Conservation (phyloP, 2,888 invertebrate genomes). For the Helleia helle region DNA sequence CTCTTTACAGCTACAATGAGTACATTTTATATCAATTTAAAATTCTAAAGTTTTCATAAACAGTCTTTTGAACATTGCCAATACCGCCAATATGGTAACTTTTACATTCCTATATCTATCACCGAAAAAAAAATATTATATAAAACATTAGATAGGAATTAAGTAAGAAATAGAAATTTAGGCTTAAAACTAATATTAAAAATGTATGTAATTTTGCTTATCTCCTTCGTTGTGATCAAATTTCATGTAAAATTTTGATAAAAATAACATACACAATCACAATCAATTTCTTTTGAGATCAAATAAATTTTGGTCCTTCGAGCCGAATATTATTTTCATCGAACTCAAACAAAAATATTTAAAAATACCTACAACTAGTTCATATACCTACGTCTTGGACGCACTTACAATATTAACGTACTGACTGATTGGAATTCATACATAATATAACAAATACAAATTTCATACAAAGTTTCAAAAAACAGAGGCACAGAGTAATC, state of each 20-base stretch:
- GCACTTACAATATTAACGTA: slow-evolving; percentile 27
- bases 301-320: slow-evolving; percentile 33
- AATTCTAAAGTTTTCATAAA: slow-evolving; percentile 13
- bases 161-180: slow-evolving; percentile 9
- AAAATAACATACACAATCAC: slow-evolving; percentile 14
- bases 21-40: slow-evolving; percentile 11
- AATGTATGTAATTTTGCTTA: slow-evolving; percentile 6
- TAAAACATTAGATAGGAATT: slow-evolving; percentile 1
- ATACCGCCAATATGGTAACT: slow-evolving; percentile 19
- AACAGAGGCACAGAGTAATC: slow-evolving; percentile 16
- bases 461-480: slow-evolving; percentile 5
- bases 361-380: slow-evolving; percentile 8
- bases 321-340: slow-evolving; percentile 28
- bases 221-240: neutral
- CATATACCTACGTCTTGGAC: slow-evolving; percentile 48
- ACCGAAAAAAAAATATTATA: neutral
- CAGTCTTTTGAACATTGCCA: slow-evolving; percentile 17
- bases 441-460: slow-evolving; percentile 4
- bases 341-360: slow-evolving; percentile 2
- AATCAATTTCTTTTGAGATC: slow-evolving; percentile 20
- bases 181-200: slow-evolving; percentile 8
- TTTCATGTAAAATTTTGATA: slow-evolving; percentile 9
- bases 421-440: slow-evolving; percentile 11
- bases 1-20: slow-evolving; percentile 16
- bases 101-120: slow-evolving; percentile 8